Base-by-base conservation (phyloP, 1,140 invertebrate genomes). In the Bathynomus jamesi region DNA sequence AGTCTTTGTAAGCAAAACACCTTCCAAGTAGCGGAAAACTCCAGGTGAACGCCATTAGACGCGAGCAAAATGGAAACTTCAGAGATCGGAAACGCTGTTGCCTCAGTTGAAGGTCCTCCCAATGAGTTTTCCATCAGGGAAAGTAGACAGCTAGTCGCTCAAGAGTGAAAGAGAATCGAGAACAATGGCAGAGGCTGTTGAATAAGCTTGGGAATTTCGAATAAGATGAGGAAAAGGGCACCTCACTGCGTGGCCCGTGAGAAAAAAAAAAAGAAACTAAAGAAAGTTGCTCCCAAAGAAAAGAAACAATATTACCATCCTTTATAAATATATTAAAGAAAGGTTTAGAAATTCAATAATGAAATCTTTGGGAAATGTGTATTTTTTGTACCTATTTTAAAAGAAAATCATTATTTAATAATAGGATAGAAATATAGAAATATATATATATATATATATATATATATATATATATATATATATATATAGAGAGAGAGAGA, bases 381-480 rank as follows among this genome's bases (percentile, higher is more conserved):
- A n/a, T n/a, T n/a, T n/a, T n/a, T n/a, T n/a, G n/a, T n/a, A n/a
- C n/a, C n/a, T n/a, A n/a, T n/a, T n/a, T n/a, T n/a, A n/a, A n/a
- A n/a, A n/a, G n/a, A n/a, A n/a, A n/a, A n/a, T n/a, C n/a, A n/a
- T n/a, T n/a, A n/a, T n/a, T n/a, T n/a, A n/a, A n/a, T n/a, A n/a
- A n/a, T n/a, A n/a, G n/a, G n/a, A n/a, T n/a, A n/a, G n/a, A n/a
- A n/a, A 53, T 53, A 53, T 53, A 53, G 13, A 53, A 17, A 53
- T 53, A 53, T 53, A 53, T 53, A 53, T 53, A 53, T 53, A 53
- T 53, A 53, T 53, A 53, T 53, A 53, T 53, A 53, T 53, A 53
- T 53, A 53, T 53, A 53, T 53, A 53, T 53, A 53, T 53, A n/a
- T n/a, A n/a, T n/a, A n/a, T n/a, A n/a, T n/a, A n/a, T n/a, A n/a